A percentile compares a stretch with the other conserved stretches of the same genome.
phyloP scores from a whole-genome alignment of 2,113 vertebrate genomes.

The Nesogale talazaci region DNA sequence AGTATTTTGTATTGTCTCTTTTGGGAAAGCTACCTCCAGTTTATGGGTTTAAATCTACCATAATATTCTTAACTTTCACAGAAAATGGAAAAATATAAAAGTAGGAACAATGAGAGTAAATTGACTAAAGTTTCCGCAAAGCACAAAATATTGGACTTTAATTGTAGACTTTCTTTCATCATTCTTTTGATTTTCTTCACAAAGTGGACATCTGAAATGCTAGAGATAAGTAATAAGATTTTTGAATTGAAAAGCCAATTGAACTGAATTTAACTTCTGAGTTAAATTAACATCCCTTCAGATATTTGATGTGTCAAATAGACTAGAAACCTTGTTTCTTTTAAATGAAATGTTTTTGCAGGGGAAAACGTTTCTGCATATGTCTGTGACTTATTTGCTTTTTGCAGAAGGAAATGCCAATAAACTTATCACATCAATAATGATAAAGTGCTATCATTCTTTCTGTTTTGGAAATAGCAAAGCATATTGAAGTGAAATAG shows the following conservation, averaged over 20 bases:
- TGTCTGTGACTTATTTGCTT: not conserved
- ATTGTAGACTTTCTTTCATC: not conserved
- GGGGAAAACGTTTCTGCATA: not conserved
- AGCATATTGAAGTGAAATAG: not conserved
- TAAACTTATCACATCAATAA: not conserved
- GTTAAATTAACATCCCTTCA: not conserved
- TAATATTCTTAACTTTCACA: not conserved
- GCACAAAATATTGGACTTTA: not conserved
- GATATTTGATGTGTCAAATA: not conserved
- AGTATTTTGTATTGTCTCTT: not conserved
- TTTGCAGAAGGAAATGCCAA: not conserved
- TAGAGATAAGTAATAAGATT: not conserved
- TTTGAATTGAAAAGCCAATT: not conserved
- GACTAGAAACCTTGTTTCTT: not conserved
- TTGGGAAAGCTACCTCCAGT: not conserved
- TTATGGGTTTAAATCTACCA: not conserved
- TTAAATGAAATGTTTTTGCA: not conserved
- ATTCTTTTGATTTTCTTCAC: not conserved
- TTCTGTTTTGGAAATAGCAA: not conserved
- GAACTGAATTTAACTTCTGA: not conserved
- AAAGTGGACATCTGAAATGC: not conserved
- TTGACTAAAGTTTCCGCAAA: not conserved
- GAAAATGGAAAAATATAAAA: not conserved
- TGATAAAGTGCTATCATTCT: not conserved
- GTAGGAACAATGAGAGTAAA: not conserved